Conservation (phyloP, 2,797 vertebrate species). For the Bovichtus variegatus region DNA sequence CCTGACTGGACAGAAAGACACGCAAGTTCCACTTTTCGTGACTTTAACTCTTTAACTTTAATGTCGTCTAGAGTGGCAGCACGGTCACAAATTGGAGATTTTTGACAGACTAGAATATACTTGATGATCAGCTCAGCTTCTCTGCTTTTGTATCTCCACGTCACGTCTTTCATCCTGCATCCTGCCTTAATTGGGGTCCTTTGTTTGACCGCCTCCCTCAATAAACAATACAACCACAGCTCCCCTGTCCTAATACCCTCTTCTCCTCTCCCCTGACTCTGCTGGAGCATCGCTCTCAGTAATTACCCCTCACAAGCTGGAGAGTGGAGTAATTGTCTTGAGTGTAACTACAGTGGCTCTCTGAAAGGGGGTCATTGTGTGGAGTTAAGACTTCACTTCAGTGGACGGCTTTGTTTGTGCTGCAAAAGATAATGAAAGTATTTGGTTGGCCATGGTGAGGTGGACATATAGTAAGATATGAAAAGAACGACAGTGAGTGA, state of each 20-base stretch:
- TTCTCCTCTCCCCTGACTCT: constrained; percentile 67
- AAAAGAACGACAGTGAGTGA: constrained; percentile 46
- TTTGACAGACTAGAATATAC: constrained; percentile 9
- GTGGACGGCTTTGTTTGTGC: constrained; percentile 85
- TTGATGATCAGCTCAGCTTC: constrained; percentile 11
- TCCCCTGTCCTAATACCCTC: constrained; percentile 69
- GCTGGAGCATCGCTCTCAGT: constrained; percentile 80
- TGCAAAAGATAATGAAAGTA: constrained; percentile 86
- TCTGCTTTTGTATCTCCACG: constrained; percentile 48
- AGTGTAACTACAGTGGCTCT: constrained; percentile 84
- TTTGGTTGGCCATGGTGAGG: constrained; percentile 75
- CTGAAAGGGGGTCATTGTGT: constrained; percentile 88
- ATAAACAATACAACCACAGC: constrained; percentile 82
- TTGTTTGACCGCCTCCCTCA: constrained; percentile 82
- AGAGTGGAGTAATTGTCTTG: constrained; percentile 86
- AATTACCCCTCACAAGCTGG: constrained; percentile 83
- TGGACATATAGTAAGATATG: constrained; percentile 69
- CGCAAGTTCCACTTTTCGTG: constrained; percentile 40
- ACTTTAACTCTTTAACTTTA: constrained; percentile 10
- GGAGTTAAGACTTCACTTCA: constrained; percentile 78
- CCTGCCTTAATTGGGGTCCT: constrained; percentile 74
- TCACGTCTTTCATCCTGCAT: constrained; percentile 64
- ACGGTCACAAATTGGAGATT: neutral
- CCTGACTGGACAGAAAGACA: constrained; percentile 35
- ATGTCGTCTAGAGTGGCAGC: neutral